Percentiles rank a stretch among this genome's conserved stretches.
Conservation (phyloP, 37 sponge, comb jelly and placozoan genomes). For the Haliclona indistincta region DNA sequence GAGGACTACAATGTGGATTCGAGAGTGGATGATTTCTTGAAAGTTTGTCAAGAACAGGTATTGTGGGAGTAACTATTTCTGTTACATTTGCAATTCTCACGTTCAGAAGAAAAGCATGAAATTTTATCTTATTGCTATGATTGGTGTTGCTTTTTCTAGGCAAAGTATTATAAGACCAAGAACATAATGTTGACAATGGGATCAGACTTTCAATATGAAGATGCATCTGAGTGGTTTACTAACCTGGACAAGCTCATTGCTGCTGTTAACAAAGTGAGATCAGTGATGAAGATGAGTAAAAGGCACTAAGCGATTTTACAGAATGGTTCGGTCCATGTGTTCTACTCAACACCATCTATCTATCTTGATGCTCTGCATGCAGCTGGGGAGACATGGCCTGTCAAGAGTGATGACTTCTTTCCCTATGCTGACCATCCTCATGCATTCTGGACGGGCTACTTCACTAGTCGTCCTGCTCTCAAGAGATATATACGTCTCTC, state of each 20-base stretch:
- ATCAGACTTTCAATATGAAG: conserved; percentile 86
- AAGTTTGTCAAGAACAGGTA: conserved; percentile 16
- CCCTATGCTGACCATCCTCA: conserved; percentile 84
- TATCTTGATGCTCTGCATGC: conserved; percentile 73
- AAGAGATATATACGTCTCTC: conserved; percentile 84
- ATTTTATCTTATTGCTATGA: background rate
- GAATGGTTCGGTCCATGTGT: conserved; percentile 58
- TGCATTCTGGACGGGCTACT: conserved; percentile 94
- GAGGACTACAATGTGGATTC: conserved; percentile 76
- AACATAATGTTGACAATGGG: conserved; percentile 98
- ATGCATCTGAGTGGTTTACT: conserved; percentile 71
- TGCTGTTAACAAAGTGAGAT: conserved; percentile 45
- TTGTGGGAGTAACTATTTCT: too few relatives aligned
- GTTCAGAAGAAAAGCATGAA: background rate
- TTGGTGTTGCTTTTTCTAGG: too few relatives aligned
- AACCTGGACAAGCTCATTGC: conserved; percentile 93
- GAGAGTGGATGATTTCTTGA: conserved; percentile 49
- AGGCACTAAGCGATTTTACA: background rate
- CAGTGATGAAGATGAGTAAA: background rate
- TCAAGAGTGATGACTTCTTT: conserved; percentile 96
- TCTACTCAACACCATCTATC: conserved; percentile 94
- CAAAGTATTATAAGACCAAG: conserved; percentile 54
- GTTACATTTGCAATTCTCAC: background rate
- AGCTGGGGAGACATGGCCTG: conserved; percentile 46
- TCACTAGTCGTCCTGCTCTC: conserved; percentile 91